Conservation (phyloP, 2,113 vertebrate genomes). For the Sitta europaea region DNA sequence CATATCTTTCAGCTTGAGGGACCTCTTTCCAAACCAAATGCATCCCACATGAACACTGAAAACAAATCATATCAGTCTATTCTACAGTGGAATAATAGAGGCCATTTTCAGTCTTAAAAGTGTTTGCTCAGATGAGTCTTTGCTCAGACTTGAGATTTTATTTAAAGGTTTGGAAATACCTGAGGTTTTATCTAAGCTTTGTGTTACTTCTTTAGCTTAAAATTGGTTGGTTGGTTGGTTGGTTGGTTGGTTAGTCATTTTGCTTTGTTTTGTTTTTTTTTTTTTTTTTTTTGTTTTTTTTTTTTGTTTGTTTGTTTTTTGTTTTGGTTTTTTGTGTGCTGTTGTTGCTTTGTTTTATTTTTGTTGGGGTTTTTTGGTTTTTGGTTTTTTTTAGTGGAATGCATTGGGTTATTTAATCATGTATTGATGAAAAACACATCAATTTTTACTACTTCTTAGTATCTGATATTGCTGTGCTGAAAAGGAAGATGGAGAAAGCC, state of each 20-base stretch:
- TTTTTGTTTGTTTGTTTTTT: no score
- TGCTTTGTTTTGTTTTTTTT: background rate
- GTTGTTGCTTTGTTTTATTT: background rate
- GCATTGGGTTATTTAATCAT: background rate
- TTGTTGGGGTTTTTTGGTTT: background rate
- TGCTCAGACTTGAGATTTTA: background rate
- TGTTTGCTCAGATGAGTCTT: background rate
- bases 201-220: background rate
- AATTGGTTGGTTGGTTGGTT: background rate
- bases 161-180: background rate
- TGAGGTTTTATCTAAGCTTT: background rate
- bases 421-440: background rate
- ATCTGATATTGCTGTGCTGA: background rate
- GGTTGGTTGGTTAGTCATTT: background rate
- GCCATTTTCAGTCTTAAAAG: background rate
- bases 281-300: no score
- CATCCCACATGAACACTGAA: background rate
- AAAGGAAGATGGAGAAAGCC: background rate
- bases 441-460: background rate
- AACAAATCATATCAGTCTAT: background rate
- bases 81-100: background rate
- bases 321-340: background rate
- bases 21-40: background rate
- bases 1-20: conserved; percentile 6
- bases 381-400: background rate